Evolutionary conservation across 2,113 vertebrate genomes (phyloP), one percentile per base, ranked within the genome.

Genomic region (Etheostoma spectabile): DNA sequence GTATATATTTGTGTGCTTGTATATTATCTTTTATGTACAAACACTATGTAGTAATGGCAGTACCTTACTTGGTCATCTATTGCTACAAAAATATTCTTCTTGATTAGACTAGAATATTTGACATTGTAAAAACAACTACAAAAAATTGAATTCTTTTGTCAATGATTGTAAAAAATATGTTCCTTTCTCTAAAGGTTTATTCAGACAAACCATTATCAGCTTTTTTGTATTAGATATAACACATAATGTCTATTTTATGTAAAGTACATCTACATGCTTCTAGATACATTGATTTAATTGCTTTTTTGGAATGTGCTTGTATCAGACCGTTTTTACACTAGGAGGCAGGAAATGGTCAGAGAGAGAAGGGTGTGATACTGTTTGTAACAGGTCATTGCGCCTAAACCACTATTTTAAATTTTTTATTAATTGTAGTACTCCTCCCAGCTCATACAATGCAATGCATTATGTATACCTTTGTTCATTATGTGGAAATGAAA

Each of bases 401-500:
- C 38, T 42, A 11, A 42, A 42, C 8, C 8, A 42, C 13, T 6
- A 45, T 52, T 71, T 60, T 22, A 13, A 52, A 12, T 56, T 3
- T 38, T 66, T 60, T 38, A 48, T 55, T 13, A 73, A 55, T 38
- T 27, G 15, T 22, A 11, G 35, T 6, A 2, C 21, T 59, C 33
- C 42, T 45, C 74, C 8, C 15, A 7, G 57, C 57, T 63, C 64
- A 8, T 82, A 3, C 38, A 15, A 22, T 15, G 42, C 42, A 24
- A 62, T 67, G 18, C 45, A 59, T 68, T 49, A 12, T 38, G 51
- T 67, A 51, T n/a, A 11, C 45, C 46, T 2, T 64, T 75, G 24
- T 66, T 46, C 61, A n/a, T 64, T 21, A 13, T 30, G 55, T 48
- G 22, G 48, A 71, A 72, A 71, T 69, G 33, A 49, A 79, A 85